These are phyloP conservation scores for Siniperca scherzeri DNA, from an alignment of 2,797 vertebrate species.

Conservation along the genomic window DNA sequence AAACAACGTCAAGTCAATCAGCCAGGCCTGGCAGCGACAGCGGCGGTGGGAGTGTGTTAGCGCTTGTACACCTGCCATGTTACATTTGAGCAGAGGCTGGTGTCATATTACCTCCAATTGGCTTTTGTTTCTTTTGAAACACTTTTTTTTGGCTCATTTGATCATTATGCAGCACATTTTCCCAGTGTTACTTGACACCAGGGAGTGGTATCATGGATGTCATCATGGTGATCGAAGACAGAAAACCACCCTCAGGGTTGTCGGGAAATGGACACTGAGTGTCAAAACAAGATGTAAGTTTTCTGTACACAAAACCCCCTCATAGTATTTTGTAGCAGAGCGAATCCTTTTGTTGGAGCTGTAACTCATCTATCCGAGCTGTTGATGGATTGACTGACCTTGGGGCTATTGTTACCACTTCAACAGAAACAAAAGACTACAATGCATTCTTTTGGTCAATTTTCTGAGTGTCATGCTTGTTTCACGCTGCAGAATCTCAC, in stretches of 20 bases:
- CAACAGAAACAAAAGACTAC: constrained; percentile 21
- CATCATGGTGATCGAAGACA: background rate
- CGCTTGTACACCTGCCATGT: constrained; percentile 59
- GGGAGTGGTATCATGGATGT: constrained; percentile 20
- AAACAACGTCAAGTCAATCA: constrained; percentile 62
- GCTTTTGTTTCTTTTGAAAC: constrained; percentile 52
- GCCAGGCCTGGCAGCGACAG: constrained; percentile 47
- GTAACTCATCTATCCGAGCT: constrained; percentile 42
- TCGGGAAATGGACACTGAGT: constrained; percentile 4
- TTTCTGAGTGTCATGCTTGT: constrained; percentile 18
- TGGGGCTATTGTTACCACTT: constrained; percentile 34
- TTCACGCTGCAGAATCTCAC: background rate
- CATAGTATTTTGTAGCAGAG: constrained; percentile 13
- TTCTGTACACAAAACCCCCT: constrained; percentile 9
- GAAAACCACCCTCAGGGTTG: constrained; percentile 22
- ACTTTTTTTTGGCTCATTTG: constrained; percentile 37
- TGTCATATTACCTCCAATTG: constrained; percentile 63
- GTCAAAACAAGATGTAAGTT: constrained; percentile 26
- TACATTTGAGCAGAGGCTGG: constrained; percentile 20
- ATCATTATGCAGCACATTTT: constrained; percentile 18
- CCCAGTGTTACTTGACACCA: constrained; percentile 42
- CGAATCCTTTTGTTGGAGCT: constrained; percentile 50
- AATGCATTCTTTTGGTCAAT: constrained; percentile 26
- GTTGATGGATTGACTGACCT: constrained; percentile 62
- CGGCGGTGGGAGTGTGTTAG: constrained; percentile 23